Evolutionary conservation across 1,140 invertebrate species (phyloP).

Genomic region (Paralvinella palmiformis): DNA sequence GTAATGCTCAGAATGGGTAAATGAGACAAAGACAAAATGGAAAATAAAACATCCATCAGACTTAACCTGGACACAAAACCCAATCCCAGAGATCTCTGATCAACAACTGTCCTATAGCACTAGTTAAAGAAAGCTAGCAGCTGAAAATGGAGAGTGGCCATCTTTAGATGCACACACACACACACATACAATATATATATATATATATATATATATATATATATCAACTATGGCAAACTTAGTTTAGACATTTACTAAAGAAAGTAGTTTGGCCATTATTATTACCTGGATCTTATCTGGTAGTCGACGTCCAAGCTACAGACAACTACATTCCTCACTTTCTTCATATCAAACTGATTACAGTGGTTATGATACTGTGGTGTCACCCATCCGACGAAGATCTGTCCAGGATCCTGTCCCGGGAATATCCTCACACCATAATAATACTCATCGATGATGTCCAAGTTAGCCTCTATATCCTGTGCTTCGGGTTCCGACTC

Average conservation of each 20-base stretch:
- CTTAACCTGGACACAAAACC: too few species aligned
- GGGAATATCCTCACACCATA: slow-evolving; percentile 86
- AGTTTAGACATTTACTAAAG: neutral
- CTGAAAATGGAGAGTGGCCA: neutral
- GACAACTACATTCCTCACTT: slow-evolving; percentile 80
- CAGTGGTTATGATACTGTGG: slow-evolving; percentile 84
- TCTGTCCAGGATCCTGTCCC: slow-evolving; percentile 93
- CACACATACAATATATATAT: too few species aligned
- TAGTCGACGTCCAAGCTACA: slow-evolving; percentile 52
- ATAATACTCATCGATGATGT: slow-evolving; percentile 95
- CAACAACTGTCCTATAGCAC: too few species aligned
- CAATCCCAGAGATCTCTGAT: too few species aligned
- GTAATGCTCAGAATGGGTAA: too few species aligned
- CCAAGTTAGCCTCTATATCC: slow-evolving; percentile 55
- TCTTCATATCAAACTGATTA: slow-evolving; percentile 82
- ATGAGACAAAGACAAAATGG: too few species aligned
- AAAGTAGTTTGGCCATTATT: slow-evolving; percentile 9
- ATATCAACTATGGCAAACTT: neutral
- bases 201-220: too few species aligned
- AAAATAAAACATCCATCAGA: too few species aligned
- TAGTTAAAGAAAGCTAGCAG: neutral
- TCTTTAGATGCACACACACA: slow-evolving; percentile 8
- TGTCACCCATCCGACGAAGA: slow-evolving; percentile 99
- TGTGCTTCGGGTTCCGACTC: slow-evolving; percentile 36
- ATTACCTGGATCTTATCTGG: slow-evolving; percentile 48